Evolutionary conservation across 2,888 invertebrate genomes (phyloP).

Genomic region (Agrochola litura): DNA sequence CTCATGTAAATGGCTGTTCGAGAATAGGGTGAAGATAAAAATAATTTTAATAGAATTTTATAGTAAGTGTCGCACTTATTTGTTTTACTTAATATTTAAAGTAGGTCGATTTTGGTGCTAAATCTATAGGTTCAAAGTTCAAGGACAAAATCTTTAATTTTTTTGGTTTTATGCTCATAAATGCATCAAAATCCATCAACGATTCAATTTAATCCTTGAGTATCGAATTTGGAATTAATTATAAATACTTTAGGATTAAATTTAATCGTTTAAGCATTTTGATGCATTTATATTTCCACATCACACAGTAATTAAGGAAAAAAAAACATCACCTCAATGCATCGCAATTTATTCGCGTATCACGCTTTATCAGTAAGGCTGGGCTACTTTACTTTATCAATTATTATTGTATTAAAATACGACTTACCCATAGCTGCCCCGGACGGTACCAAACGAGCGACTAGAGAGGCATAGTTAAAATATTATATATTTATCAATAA

Average conservation of each 20-base stretch:
- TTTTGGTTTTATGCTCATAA: no score
- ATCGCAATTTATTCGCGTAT: conserved; percentile 17
- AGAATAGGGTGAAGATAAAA: not conserved
- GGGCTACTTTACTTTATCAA: conserved; percentile 1
- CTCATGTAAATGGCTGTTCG: not conserved
- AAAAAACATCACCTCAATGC: not conserved
- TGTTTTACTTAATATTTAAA: not conserved
- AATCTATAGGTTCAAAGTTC: conserved; percentile 20
- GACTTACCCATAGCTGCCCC: conserved; percentile 82
- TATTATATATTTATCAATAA: conserved; percentile 79
- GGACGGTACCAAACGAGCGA: conserved; percentile 74
- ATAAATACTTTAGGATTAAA: no score
- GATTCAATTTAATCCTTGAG: not conserved
- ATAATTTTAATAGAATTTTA: not conserved
- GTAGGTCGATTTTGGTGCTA: no score
- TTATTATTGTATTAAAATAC: conserved; percentile 13
- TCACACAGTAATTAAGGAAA: no score
- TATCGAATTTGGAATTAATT: no score
- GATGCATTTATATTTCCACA: no score
- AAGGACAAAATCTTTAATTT: not conserved
- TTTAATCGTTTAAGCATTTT: no score
- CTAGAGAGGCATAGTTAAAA: conserved; percentile 72
- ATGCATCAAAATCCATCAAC: not conserved
- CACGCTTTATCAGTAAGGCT: not conserved
- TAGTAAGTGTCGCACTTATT: not conserved